Base-by-base conservation (phyloP, 2,113 vertebrate genomes). In the Oplegnathus fasciatus region DNA sequence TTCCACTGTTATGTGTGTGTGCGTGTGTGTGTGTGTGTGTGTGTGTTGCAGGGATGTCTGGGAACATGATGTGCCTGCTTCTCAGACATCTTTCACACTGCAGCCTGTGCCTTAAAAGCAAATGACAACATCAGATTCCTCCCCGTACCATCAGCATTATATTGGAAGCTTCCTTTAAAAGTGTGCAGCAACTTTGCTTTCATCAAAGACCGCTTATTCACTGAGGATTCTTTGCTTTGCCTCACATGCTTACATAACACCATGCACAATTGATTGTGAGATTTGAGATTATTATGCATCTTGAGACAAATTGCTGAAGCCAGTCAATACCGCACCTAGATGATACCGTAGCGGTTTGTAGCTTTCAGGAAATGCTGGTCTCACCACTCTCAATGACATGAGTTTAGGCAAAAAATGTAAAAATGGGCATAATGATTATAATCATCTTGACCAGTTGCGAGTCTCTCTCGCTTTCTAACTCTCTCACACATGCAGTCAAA, bases 11-110 rank as follows among this genome's bases (percentile, higher is more conserved):
- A n/a, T 44, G 17, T 83, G 58, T 71, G 6, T 37, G 58, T 71
- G 6, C 6, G 34, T 37, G 6, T 37, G 34, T 37, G 34, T 37
- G 34, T 37, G 34, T 37, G 34, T 37, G 34, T 37, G 34, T 30
- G 28, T 44, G 22, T 83, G 58, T 71, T 71, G 20, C 50, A 69
- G 22, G 20, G 34, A 58, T 78, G 73, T 83, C 54, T 74, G 75
- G 28, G 85, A 76, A 76, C 70, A 82, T 57, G 30, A n/a, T 70
- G 70, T 76, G 64, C 69, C 48, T 17, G 24, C 67, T 82, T 71
- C 50, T 46, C 37, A 55, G 71, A 28, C 61, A 80, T 54, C 50
- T 15, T 34, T 34, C 73, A 50, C 70, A 32, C 50, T 24, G 80
- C 84, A 58, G 61, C 11, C 37, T 44, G 22, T 9, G 48, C 40